Evolutionary conservation across 2,888 invertebrate species (phyloP).

Genomic region (Agonopterix heracliana): DNA sequence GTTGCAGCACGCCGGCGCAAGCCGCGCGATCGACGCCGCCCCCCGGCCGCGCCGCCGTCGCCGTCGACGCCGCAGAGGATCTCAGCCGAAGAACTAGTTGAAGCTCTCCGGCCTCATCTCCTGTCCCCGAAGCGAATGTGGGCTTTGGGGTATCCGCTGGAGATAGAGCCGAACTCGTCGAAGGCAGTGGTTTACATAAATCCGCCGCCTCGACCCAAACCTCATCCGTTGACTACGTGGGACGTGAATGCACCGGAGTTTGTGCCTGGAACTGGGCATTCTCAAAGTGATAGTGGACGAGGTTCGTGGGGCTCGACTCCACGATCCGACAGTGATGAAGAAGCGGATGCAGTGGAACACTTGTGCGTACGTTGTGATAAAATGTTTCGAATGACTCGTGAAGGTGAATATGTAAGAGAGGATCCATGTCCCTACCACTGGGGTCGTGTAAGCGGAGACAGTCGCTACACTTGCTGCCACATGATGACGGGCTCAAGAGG

Average conservation of each 20-base stretch:
- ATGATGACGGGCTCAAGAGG: constrained; percentile 71
- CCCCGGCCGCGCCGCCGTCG: constrained; percentile 65
- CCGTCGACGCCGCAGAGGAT: constrained; percentile 68
- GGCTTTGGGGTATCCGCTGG: constrained; percentile 83
- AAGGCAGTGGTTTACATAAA: constrained; percentile 79
- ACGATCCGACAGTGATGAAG: constrained; percentile 74
- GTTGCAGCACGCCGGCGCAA: constrained; percentile 58
- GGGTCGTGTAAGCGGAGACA: constrained; percentile 82
- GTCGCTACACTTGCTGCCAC: constrained; percentile 80
- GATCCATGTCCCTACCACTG: constrained; percentile 92
- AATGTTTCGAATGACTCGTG: constrained; percentile 81
- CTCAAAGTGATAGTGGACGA: constrained; percentile 72
- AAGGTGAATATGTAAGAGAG: constrained; percentile 82
- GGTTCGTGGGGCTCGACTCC: constrained; percentile 74
- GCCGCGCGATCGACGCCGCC: constrained; percentile 57
- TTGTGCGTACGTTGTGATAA: constrained; percentile 84
- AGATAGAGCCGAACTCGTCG: constrained; percentile 76
- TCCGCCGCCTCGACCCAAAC: constrained; percentile 66
- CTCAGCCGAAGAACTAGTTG: constrained; percentile 74
- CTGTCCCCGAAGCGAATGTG: constrained; percentile 78
- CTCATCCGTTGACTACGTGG: constrained; percentile 54
- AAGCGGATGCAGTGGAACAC: constrained; percentile 75
- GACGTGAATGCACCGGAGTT: constrained; percentile 83
- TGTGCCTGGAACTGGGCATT: constrained; percentile 64
- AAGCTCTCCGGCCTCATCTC: constrained; percentile 77